Percentiles rank a stretch among this genome's conserved stretches.
Conservation (phyloP, 1,140 invertebrate genomes). For the Brachystomella parvula region DNA sequence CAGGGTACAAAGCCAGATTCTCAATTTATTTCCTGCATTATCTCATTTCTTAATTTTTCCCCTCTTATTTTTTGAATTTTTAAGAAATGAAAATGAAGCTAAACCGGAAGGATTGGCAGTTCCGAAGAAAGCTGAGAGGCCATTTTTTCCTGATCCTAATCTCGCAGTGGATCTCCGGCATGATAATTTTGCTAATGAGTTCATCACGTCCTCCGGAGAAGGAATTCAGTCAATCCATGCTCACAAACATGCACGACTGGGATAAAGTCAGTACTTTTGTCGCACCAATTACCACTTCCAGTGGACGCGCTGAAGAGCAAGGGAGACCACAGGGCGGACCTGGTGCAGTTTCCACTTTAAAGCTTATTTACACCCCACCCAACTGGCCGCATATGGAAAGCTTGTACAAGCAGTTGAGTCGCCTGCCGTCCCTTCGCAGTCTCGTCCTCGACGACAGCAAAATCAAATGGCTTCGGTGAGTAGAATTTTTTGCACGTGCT, state of each 20-base stretch:
- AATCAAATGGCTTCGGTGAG: slow-evolving; percentile 48
- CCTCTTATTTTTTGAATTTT: too few species aligned
- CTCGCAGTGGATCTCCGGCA: neutral
- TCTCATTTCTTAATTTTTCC: too few species aligned
- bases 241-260: neutral
- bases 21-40: too few species aligned
- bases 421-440: slow-evolving; percentile 49
- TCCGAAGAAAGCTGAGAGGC: too few species aligned
- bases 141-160: too few species aligned
- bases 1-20: too few species aligned
- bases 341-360: neutral
- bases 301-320: too few species aligned
- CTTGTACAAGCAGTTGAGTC: slow-evolving; percentile 22
- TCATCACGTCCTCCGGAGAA: neutral
- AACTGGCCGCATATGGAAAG: slow-evolving; percentile 25
- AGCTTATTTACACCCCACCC: slow-evolving; percentile 20
- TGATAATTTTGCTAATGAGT: neutral
- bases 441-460: slow-evolving; percentile 57
- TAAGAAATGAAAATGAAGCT: too few species aligned
- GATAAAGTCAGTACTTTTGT: too few species aligned
- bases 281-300: too few species aligned
- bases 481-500: neutral
- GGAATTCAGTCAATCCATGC: neutral
- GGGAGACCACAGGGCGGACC: neutral
- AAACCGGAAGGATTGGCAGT: too few species aligned